Conservation (phyloP, 2,797 vertebrate species). For the Myiotriccus ornatus region DNA sequence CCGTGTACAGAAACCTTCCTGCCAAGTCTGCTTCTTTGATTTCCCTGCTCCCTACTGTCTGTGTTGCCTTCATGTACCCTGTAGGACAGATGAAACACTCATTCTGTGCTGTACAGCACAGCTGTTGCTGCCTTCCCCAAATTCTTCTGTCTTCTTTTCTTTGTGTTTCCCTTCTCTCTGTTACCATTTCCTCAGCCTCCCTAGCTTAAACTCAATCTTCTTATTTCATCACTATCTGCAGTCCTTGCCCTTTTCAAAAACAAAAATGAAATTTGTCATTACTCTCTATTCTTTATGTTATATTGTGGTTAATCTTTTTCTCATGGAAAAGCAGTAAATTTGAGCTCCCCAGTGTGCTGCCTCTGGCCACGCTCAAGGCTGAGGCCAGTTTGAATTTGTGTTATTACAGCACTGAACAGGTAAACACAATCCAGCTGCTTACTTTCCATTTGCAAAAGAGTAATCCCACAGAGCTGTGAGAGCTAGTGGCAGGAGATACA, state of each 20-base stretch:
- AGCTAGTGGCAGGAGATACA: neutral
- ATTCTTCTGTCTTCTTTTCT: neutral
- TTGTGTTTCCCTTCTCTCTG: neutral
- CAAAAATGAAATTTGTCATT: neutral
- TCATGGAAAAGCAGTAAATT: neutral
- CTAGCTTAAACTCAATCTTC: neutral
- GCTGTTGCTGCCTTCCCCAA: neutral
- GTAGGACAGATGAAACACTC: neutral
- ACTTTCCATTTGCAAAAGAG: neutral
- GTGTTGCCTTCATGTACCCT: neutral
- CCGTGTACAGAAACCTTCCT: neutral
- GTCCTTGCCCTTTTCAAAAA: neutral
- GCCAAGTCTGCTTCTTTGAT: neutral
- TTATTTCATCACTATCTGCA: neutral
- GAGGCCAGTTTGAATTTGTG: neutral
- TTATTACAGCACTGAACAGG: neutral
- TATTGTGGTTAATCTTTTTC: neutral
- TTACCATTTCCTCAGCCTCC: neutral
- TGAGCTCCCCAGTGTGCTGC: neutral
- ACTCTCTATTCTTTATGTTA: neutral
- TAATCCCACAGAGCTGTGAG: neutral
- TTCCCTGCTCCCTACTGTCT: neutral
- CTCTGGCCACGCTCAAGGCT: neutral
- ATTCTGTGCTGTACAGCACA: neutral
- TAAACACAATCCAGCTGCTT: neutral